Percentiles rank a stretch among this genome's conserved stretches.
phyloP scores from a whole-genome alignment of 2,797 vertebrate genomes.

The Stomatorhinus walkeri region DNA sequence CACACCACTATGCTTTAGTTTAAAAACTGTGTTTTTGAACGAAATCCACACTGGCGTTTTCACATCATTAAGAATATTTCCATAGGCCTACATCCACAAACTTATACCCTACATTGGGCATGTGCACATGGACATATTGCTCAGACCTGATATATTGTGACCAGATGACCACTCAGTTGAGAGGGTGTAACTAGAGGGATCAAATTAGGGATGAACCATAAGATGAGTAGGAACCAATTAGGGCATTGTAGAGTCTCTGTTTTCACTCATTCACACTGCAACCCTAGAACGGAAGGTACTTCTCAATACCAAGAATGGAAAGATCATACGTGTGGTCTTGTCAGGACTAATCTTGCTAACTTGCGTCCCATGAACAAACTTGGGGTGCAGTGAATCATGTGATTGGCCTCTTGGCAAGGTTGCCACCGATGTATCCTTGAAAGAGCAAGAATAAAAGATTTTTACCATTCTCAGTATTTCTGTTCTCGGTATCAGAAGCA shows the following conservation, averaged over 20 bases:
- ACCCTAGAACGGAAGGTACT: background rate
- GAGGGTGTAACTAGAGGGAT: background rate
- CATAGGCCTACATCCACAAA: background rate
- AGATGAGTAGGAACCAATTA: background rate
- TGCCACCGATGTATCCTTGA: background rate
- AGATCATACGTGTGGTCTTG: background rate
- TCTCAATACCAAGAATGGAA: background rate
- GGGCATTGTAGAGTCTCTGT: background rate
- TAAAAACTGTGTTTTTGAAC: background rate
- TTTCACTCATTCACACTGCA: background rate
- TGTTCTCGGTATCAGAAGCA: background rate
- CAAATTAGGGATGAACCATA: background rate
- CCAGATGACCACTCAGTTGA: background rate
- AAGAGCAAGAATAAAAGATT: background rate
- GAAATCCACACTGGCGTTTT: background rate
- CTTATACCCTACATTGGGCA: background rate
- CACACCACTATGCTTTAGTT: background rate
- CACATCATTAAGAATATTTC: background rate
- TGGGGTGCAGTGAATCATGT: background rate
- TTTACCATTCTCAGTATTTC: background rate
- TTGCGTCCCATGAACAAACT: background rate
- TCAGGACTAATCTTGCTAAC: background rate
- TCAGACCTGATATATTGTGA: background rate
- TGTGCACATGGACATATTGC: background rate
- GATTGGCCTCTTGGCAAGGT: background rate